Evolutionary conservation across 2,888 invertebrate species (phyloP), one percentile per base, ranked within the genome.

Genomic region (Mantis religiosa): DNA sequence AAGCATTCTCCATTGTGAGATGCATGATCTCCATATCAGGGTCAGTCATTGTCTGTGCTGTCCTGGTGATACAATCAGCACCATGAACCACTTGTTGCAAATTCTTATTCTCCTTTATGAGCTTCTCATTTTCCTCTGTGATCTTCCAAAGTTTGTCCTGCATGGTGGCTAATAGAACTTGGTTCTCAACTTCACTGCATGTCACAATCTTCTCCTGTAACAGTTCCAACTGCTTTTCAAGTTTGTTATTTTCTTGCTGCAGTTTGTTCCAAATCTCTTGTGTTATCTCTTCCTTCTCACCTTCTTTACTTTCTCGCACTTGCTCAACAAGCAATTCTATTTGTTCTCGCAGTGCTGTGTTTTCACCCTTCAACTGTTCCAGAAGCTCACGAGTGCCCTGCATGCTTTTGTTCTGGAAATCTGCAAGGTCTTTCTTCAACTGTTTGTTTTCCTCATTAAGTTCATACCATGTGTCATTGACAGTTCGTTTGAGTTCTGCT

Each of bases 291-390:
- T 54, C 28, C 28, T 83, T 82, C 20, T 27, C 41, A 0, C 34
- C 28, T 28, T 71, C 88, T 54, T 82, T 47, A 4, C 41, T 28
- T 2, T 82, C 82, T 54, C 15, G 27, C 8, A 83, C 27, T n/a
- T 87, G 87, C 30, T 82, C 83, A 25, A 88, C 30, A 34, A 88
- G 84, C 83, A 30, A 8, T 14, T 87, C 41, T 84, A 89, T 25
- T 71, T 89, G 87, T 71, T 27, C 54, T 84, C 89, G 30, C 14
- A 90, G 47, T 82, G 83, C 83, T 1, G 30, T 82, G 47, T 90
- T 89, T 47, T 90, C 87, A 41, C 54, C 12, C n/a, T 88, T 87
- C 12, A 90, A 84, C 71, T 86, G 34, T 41, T 71, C 25, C 30
- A 30, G 82, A 30, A 87, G 30, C 27, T 87, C 41, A n/a, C 20